Percentiles rank a stretch among this genome's conserved stretches.
Conservation (phyloP, 1,140 invertebrate species). For the Tenebrio molitor region DNA sequence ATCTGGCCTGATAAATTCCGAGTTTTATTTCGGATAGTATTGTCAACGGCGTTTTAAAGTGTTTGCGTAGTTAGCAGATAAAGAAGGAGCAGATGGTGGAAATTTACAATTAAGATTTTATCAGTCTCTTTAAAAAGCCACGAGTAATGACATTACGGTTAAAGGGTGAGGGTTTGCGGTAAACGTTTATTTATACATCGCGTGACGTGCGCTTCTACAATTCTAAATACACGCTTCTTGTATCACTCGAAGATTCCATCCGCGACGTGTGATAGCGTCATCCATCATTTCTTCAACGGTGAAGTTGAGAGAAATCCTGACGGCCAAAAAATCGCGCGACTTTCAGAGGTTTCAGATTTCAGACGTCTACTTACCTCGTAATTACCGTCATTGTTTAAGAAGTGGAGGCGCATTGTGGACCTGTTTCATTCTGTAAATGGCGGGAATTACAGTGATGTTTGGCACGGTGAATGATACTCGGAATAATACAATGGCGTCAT, state of each 20-base stretch:
- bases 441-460: not conserved
- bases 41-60: slow-evolving; percentile 24
- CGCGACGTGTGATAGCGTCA: slow-evolving; percentile 5
- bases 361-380: not conserved
- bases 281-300: not conserved
- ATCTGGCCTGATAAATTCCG: not conserved
- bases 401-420: no score
- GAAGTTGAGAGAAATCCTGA: not conserved
- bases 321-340: not conserved
- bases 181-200: slow-evolving; percentile 26
- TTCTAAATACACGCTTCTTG: slow-evolving; percentile 7
- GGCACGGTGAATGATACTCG: not conserved
- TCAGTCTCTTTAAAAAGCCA: slow-evolving; percentile 23
- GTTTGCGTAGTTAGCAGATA: slow-evolving; percentile 33
- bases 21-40: slow-evolving; percentile 19
- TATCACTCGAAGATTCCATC: slow-evolving; percentile 3
- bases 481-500: not conserved
- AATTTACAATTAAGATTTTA: slow-evolving; percentile 34
- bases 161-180: slow-evolving; percentile 14
- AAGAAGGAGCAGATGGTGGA: slow-evolving; percentile 11
- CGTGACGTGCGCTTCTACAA: slow-evolving; percentile 4
- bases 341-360: slow-evolving; percentile 17
- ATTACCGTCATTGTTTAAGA: not conserved
- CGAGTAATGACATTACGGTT: slow-evolving; percentile 33
- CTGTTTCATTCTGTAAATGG: not conserved